Conservation (phyloP, 2,888 invertebrate genomes). For the Salticus scenicus region DNA sequence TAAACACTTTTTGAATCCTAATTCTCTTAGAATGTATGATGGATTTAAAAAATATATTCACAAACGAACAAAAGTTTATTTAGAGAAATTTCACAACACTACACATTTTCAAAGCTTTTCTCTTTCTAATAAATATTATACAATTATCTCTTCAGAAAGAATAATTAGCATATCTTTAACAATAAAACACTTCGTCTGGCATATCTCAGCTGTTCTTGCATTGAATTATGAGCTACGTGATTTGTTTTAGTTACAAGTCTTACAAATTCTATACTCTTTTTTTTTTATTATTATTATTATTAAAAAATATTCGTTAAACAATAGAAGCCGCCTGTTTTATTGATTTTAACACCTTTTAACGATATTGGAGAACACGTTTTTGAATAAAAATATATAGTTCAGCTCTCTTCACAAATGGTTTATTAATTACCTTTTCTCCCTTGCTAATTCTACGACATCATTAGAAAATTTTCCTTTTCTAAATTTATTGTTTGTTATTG, state of each 20-base stretch:
- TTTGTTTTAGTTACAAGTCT: constrained; percentile 52
- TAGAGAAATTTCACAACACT: background rate
- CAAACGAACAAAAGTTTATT: too few species aligned
- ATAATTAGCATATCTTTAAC: constrained; percentile 54
- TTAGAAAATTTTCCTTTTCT: background rate
- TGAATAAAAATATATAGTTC: constrained; percentile 45
- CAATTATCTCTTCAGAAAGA: constrained; percentile 56
- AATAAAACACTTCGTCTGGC: constrained; percentile 53
- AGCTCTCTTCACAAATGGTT: constrained; percentile 55
- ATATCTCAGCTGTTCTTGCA: constrained; percentile 46
- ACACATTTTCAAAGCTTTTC: background rate
- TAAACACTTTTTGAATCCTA: too few species aligned
- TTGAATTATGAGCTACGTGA: constrained; percentile 47
- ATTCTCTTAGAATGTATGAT: too few species aligned
- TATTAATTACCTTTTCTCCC: constrained; percentile 61
- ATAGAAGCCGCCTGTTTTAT: constrained; percentile 49
- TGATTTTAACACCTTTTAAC: constrained; percentile 62
- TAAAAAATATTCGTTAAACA: constrained; percentile 50
- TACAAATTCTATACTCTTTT: constrained; percentile 18
- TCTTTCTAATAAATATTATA: constrained; percentile 13
- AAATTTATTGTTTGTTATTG: background rate
- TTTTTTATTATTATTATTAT: too few species aligned
- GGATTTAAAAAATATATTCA: too few species aligned
- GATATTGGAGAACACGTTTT: constrained; percentile 44
- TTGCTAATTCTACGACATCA: constrained; percentile 35